phyloP scores from a whole-genome alignment of 2,113 vertebrate species.

The Sinocyclocheilus rhinocerous region DNA sequence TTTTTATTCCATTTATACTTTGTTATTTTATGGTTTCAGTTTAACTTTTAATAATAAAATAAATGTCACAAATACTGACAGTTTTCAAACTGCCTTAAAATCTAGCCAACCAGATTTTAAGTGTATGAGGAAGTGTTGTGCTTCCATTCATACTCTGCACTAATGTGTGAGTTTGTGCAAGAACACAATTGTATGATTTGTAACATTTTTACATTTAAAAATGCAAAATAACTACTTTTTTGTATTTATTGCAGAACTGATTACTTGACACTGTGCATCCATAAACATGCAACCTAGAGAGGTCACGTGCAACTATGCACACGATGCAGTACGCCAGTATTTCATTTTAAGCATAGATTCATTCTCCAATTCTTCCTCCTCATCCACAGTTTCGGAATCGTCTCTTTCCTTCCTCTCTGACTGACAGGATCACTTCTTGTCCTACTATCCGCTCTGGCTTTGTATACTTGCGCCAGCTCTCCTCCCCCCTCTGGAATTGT shows the following conservation, averaged over 20 bases:
- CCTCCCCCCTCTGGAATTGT: background rate
- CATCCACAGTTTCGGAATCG: background rate
- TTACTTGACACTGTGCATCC: background rate
- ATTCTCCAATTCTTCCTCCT: background rate
- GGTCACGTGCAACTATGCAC: background rate
- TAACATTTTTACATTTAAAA: background rate
- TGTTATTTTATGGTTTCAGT: too few species aligned
- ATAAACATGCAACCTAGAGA: background rate
- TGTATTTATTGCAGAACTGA: background rate
- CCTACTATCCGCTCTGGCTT: background rate
- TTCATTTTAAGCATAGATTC: background rate
- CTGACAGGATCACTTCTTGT: conserved; percentile 35
- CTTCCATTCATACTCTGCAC: too few species aligned
- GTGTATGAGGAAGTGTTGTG: too few species aligned
- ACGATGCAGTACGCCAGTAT: background rate
- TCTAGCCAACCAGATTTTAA: too few species aligned
- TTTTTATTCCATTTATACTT: too few species aligned
- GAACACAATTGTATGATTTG: too few species aligned
- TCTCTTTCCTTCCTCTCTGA: background rate
- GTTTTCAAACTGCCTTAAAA: too few species aligned
- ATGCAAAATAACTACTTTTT: background rate
- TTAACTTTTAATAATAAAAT: too few species aligned
- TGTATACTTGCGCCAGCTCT: conserved; percentile 2
- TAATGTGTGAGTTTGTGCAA: too few species aligned
- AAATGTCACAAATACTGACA: too few species aligned